Conservation (phyloP, 1,140 invertebrate species). For the Sycobia sp. region DNA sequence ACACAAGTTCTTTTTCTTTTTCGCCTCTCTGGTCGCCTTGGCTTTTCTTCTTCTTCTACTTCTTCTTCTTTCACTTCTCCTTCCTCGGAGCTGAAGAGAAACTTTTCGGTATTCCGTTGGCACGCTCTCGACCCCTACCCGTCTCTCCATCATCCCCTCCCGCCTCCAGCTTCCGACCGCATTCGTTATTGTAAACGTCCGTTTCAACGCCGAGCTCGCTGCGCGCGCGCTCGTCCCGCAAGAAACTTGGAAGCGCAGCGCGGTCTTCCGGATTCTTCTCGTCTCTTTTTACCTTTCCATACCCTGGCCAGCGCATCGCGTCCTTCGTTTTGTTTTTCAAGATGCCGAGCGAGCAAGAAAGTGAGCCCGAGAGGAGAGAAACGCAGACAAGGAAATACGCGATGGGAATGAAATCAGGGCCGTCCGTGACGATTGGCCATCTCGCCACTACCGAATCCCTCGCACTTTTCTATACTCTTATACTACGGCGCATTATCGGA, state of each 20-base stretch:
- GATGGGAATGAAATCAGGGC: slow-evolving; percentile 23
- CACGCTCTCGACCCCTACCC: not conserved
- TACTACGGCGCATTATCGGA: too few relatives aligned
- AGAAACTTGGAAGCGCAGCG: not conserved
- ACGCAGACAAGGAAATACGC: slow-evolving; percentile 12
- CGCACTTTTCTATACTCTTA: too few relatives aligned
- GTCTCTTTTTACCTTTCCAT: slow-evolving; percentile 7
- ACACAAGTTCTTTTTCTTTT: too few relatives aligned
- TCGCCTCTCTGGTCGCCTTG: too few relatives aligned
- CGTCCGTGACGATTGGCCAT: slow-evolving; percentile 22
- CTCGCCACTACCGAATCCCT: not conserved
- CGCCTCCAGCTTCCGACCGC: slow-evolving; percentile 3
- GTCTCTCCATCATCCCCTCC: too few relatives aligned
- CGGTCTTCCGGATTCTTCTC: not conserved
- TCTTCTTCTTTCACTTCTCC: too few relatives aligned
- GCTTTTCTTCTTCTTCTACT: too few relatives aligned
- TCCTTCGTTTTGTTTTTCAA: too few relatives aligned
- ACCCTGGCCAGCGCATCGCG: too few relatives aligned
- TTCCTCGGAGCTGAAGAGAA: not conserved
- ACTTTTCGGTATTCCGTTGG: slow-evolving; percentile 14
- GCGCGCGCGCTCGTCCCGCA: not conserved
- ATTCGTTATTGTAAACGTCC: slow-evolving; percentile 26
- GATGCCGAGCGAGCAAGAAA: too few relatives aligned
- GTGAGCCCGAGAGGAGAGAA: too few relatives aligned
- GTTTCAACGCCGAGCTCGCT: not conserved